Evolutionary conservation across 2,888 invertebrate genomes (phyloP).

Genomic region (Heliothis peltigera): DNA sequence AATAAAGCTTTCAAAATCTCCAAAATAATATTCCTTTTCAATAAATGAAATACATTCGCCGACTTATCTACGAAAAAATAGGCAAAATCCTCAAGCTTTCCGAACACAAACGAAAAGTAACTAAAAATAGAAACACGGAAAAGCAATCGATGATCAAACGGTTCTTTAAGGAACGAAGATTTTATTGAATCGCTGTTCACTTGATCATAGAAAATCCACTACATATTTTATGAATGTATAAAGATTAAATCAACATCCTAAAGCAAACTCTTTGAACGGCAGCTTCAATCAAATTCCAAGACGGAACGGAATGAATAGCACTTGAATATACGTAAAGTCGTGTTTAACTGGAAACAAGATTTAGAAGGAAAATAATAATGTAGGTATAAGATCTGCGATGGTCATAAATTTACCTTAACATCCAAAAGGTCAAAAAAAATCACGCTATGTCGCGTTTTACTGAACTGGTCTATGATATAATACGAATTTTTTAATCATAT

Average conservation of each 20-base stretch:
- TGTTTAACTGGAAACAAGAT: background rate
- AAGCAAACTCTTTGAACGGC: slow-evolving; percentile 10
- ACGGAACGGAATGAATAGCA: slow-evolving; percentile 2
- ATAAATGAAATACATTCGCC: background rate
- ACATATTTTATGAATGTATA: slow-evolving; percentile 16
- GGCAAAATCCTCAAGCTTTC: slow-evolving; percentile 8
- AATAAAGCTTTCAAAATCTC: background rate
- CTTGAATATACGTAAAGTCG: slow-evolving; percentile 22
- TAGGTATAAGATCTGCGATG: background rate
- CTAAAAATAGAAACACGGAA: slow-evolving; percentile 4
- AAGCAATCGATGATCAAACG: slow-evolving; percentile 8
- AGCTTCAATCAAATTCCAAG: slow-evolving; percentile 6
- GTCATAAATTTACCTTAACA: slow-evolving; percentile 6
- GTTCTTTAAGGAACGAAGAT: slow-evolving; percentile 5
- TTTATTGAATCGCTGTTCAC: slow-evolving; percentile 23
- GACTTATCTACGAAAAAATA: background rate
- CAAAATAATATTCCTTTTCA: background rate
- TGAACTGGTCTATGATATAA: no score
- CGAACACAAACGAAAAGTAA: slow-evolving; percentile 4
- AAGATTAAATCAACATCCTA: slow-evolving; percentile 12
- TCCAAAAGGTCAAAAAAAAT: slow-evolving; percentile 37
- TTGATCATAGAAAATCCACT: slow-evolving; percentile 1
- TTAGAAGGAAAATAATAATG: slow-evolving; percentile 3
- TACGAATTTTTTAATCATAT: no score
- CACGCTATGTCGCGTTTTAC: no score